These are phyloP conservation scores for Erebia aethiops DNA, from an alignment of 2,888 invertebrate species.

Conservation along the genomic window DNA sequence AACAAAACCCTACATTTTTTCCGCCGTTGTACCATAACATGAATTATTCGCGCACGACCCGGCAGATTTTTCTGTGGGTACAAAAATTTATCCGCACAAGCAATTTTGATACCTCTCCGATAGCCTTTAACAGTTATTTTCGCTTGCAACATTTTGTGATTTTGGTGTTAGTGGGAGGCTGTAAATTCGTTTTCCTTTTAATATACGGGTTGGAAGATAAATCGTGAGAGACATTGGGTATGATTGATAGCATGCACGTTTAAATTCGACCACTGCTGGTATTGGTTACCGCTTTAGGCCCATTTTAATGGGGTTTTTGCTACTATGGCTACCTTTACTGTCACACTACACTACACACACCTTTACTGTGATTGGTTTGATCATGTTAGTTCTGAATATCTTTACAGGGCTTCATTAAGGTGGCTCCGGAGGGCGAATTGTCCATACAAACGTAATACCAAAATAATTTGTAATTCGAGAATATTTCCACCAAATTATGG, in stretches of 20 bases:
- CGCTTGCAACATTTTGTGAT: constrained; percentile 16
- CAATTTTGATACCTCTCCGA: constrained; percentile 30
- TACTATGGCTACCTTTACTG: not conserved
- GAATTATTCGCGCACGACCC: constrained; percentile 43
- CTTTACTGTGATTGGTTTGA: not conserved
- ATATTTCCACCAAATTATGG: too few relatives aligned
- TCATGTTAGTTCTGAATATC: not conserved
- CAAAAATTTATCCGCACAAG: constrained; percentile 29
- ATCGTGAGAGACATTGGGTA: constrained; percentile 71
- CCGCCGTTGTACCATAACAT: constrained; percentile 42
- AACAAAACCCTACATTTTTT: constrained; percentile 41
- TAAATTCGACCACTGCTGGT: constrained; percentile 54
- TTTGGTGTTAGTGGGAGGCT: constrained; percentile 31
- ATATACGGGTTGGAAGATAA: constrained; percentile 72
- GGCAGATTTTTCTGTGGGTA: constrained; percentile 37
- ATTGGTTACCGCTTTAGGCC: constrained; percentile 31
- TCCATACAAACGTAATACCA: too few relatives aligned
- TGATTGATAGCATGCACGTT: constrained; percentile 70
- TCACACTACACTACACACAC: too few relatives aligned
- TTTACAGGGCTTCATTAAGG: not conserved
- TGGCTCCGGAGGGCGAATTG: too few relatives aligned
- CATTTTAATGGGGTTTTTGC: constrained; percentile 25
- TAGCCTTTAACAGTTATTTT: constrained; percentile 28
- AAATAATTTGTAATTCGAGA: too few relatives aligned
- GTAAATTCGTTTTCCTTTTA: constrained; percentile 61